Conservation (phyloP, 2,797 vertebrate genomes). For the Sebastes trivittatus region DNA sequence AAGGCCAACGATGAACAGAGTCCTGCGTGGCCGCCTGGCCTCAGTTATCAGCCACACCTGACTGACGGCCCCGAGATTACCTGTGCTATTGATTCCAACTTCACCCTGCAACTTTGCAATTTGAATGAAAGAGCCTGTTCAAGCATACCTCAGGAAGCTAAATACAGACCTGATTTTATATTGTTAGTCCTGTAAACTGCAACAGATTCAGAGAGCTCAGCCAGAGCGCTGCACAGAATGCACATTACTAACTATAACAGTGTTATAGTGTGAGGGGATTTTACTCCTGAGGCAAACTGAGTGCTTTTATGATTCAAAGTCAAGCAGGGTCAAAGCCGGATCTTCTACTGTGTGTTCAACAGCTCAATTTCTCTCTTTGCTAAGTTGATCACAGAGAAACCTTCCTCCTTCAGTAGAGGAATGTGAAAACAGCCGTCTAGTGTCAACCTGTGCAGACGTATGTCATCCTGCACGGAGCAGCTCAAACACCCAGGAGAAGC, state of each 20-base stretch:
- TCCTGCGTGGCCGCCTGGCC: not conserved
- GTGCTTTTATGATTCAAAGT: not conserved
- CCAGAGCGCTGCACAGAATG: not conserved
- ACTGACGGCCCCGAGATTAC: not conserved
- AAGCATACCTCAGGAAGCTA: not conserved
- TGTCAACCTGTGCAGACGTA: not conserved
- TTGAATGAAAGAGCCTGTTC: constrained; percentile 4
- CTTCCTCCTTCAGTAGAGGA: not conserved
- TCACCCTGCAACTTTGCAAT: not conserved
- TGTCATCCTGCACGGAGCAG: not conserved
- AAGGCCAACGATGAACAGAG: not conserved
- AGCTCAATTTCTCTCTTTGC: not conserved
- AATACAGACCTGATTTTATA: not conserved
- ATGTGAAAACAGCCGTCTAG: not conserved
- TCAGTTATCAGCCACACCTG: not conserved
- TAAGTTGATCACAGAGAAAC: not conserved
- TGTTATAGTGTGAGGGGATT: not conserved
- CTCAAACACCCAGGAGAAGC: not conserved
- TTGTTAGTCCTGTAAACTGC: not conserved
- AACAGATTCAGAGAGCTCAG: not conserved
- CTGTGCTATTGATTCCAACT: constrained; percentile 7
- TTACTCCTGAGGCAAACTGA: not conserved
- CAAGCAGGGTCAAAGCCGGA: not conserved
- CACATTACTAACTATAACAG: not conserved
- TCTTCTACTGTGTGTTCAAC: not conserved